Conservation (phyloP, 2,888 invertebrate species). For the Rhingia campestris region DNA sequence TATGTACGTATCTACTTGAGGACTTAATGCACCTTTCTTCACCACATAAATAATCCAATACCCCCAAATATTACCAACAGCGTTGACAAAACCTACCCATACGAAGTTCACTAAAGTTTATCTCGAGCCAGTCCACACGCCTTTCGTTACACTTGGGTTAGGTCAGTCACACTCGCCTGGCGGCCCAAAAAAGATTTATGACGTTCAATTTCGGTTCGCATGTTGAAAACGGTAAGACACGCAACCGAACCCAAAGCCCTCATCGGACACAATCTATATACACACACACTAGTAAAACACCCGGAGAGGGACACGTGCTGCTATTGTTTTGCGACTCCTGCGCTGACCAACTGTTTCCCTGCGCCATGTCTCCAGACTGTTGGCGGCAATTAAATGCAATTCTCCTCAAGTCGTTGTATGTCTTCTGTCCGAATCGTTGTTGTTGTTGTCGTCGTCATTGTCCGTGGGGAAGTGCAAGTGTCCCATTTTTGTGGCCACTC, state of each 20-base stretch:
- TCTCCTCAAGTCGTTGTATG: neutral
- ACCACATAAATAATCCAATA: neutral
- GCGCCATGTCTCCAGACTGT: constrained; percentile 57
- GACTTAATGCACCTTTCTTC: too few relatives aligned
- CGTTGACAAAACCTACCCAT: neutral
- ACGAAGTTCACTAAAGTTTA: constrained; percentile 29
- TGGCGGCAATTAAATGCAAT: constrained; percentile 66
- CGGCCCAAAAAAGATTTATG: constrained; percentile 52
- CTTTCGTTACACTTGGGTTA: constrained; percentile 9
- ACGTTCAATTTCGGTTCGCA: constrained; percentile 52
- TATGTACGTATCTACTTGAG: too few relatives aligned
- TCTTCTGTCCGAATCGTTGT: too few relatives aligned
- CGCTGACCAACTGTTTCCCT: constrained; percentile 20
- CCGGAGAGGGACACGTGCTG: constrained; percentile 45
- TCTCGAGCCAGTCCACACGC: neutral
- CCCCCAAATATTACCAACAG: neutral
- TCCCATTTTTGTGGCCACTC: constrained; percentile 65
- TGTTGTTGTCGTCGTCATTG: neutral
- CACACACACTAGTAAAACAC: neutral
- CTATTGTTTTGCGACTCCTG: neutral
- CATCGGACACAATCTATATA: constrained; percentile 40
- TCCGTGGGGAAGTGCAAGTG: constrained; percentile 38
- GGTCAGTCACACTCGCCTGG: constrained; percentile 43
- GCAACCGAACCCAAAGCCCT: constrained; percentile 43
- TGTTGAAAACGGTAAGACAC: constrained; percentile 50